Evolutionary conservation across 2,113 vertebrate species (phyloP).

Genomic region (Hemicordylus capensis): DNA sequence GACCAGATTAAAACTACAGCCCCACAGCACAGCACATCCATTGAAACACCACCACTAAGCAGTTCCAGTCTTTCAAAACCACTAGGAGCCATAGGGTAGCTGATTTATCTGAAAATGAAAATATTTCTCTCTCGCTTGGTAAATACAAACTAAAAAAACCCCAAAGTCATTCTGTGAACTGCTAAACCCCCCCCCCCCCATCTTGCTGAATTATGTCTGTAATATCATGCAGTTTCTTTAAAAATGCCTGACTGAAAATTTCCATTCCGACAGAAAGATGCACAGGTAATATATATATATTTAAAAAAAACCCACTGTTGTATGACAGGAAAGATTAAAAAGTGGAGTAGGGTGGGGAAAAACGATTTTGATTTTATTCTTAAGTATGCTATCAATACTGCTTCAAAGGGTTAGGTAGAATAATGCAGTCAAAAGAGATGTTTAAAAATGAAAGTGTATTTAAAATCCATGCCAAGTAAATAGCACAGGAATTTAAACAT

Average conservation of each 20-base stretch:
- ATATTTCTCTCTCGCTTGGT: neutral
- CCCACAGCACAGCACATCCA: neutral
- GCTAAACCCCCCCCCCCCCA: no score
- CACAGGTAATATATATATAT: no score
- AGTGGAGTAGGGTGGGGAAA: neutral
- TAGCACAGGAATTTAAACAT: neutral
- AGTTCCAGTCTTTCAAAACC: slow-evolving; percentile 4
- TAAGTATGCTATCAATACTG: neutral
- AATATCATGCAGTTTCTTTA: no score
- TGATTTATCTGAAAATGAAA: neutral
- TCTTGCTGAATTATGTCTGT: neutral
- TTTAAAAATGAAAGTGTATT: neutral
- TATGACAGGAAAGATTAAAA: neutral
- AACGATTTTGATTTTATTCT: neutral
- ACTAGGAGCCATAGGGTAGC: neutral
- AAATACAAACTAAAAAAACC: neutral
- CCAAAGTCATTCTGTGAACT: no score
- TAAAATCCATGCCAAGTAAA: neutral
- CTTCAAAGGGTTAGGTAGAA: neutral
- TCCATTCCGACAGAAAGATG: neutral
- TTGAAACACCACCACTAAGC: neutral
- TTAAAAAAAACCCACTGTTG: no score
- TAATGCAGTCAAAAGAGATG: neutral
- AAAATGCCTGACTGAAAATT: no score
- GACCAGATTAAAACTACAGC: slow-evolving; percentile 26